These are phyloP conservation scores for Eilema depressum DNA, from an alignment of 2,888 invertebrate genomes.

Conservation along the genomic window DNA sequence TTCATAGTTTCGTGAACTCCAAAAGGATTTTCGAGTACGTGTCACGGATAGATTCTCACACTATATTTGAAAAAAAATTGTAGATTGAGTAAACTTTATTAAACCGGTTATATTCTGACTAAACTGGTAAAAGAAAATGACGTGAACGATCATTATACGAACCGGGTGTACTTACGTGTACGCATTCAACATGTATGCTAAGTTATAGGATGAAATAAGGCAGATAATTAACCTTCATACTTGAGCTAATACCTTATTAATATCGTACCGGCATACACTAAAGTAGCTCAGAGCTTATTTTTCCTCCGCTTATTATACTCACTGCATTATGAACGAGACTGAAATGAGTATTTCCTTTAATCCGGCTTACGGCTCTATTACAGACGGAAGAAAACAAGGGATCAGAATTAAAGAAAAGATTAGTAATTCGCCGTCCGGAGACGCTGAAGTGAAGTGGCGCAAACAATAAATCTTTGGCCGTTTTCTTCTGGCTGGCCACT, in stretches of 20 bases:
- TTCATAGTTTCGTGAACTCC: no score
- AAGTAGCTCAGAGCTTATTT: constrained; percentile 27
- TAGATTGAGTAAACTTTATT: not conserved
- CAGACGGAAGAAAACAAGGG: constrained; percentile 75
- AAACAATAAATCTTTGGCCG: constrained; percentile 79
- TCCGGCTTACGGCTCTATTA: constrained; percentile 76
- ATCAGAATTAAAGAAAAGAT: constrained; percentile 82
- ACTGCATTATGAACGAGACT: constrained; percentile 69
- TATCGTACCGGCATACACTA: constrained; percentile 20
- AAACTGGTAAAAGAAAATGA: not conserved
- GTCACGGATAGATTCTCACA: no score
- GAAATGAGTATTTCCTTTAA: constrained; percentile 73
- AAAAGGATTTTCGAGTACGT: no score
- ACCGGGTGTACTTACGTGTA: not conserved
- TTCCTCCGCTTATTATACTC: constrained; percentile 42
- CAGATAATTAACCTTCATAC: constrained; percentile 29
- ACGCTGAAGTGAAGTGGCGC: constrained; percentile 69
- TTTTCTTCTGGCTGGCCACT: constrained; percentile 74
- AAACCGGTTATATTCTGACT: not conserved
- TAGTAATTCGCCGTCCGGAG: constrained; percentile 74
- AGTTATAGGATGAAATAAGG: constrained; percentile 9
- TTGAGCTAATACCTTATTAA: constrained; percentile 36
- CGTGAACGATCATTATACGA: not conserved
- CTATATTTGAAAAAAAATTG: not conserved
- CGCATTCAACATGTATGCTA: not conserved